phyloP scores from a whole-genome alignment of 2,797 vertebrate species.

The Sternarchorhynchus goeldii region DNA sequence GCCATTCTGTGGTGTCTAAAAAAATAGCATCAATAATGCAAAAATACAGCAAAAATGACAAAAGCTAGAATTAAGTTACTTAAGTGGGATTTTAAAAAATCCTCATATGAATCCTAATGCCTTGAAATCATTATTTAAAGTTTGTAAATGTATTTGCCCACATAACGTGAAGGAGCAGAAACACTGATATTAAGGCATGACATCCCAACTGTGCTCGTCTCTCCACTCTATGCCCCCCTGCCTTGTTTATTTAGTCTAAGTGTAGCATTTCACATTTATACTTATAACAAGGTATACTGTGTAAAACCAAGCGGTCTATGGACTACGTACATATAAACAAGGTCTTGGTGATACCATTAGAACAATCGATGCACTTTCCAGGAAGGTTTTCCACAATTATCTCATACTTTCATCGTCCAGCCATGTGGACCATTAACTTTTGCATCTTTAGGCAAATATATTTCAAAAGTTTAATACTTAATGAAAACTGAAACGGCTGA shows the following conservation, averaged over 20 bases:
- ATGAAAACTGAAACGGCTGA: conserved; percentile 33
- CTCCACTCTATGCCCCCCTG: conserved; percentile 15
- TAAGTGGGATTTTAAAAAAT: conserved; percentile 26
- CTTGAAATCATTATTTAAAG: conserved; percentile 30
- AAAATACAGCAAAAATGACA: too few species aligned
- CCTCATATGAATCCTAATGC: conserved; percentile 22
- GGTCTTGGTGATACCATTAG: conserved; percentile 23
- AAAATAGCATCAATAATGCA: too few species aligned
- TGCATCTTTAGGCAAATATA: conserved; percentile 1
- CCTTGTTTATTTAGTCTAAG: conserved; percentile 29
- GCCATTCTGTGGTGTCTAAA: background rate
- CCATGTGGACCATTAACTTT: background rate
- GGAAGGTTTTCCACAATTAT: background rate
- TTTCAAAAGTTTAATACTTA: conserved; percentile 29
- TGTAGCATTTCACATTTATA: conserved; percentile 34
- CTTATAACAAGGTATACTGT: conserved; percentile 35
- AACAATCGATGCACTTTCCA: conserved; percentile 18
- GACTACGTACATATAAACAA: conserved; percentile 18
- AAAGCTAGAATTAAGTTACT: conserved; percentile 5
- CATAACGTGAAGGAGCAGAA: background rate
- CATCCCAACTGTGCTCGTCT: background rate
- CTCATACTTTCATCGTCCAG: background rate
- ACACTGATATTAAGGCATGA: background rate
- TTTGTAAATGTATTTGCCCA: conserved; percentile 17
- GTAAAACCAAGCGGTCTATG: conserved; percentile 25